Conservation (phyloP, 2,113 vertebrate species). For the Oxyura jamaicensis region DNA sequence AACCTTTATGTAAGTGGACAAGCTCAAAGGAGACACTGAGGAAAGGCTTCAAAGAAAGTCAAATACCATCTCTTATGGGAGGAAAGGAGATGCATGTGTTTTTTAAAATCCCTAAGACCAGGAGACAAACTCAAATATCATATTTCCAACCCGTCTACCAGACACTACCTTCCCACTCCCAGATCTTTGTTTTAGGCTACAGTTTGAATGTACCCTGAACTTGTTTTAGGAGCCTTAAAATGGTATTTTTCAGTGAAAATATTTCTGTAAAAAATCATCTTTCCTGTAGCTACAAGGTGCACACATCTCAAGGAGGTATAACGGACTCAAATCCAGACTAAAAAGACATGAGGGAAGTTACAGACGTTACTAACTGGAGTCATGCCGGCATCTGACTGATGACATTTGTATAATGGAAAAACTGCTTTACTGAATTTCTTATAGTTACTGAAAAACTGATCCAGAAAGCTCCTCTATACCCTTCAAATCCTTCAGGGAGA, state of each 20-base stretch:
- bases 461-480: neutral
- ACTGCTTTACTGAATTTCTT: neutral
- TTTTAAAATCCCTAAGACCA: neutral
- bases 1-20: neutral
- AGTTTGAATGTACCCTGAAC: neutral
- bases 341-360: neutral
- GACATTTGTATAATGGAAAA: neutral
- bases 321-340: neutral
- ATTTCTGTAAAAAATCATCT: neutral
- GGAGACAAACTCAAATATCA: neutral
- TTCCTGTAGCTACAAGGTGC: accelerated
- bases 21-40: neutral
- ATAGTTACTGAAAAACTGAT: neutral
- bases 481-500: neutral
- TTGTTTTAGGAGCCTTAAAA: neutral
- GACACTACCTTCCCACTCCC: neutral
- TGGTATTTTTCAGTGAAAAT: neutral
- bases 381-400: neutral
- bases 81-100: neutral
- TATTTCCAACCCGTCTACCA: neutral
- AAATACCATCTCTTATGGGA: neutral
- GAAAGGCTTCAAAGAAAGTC: neutral
- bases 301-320: neutral
- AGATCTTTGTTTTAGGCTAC: neutral
- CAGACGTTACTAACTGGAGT: neutral